Conservation (phyloP, 2,797 vertebrate genomes). For the Lutjanus campechanus region DNA sequence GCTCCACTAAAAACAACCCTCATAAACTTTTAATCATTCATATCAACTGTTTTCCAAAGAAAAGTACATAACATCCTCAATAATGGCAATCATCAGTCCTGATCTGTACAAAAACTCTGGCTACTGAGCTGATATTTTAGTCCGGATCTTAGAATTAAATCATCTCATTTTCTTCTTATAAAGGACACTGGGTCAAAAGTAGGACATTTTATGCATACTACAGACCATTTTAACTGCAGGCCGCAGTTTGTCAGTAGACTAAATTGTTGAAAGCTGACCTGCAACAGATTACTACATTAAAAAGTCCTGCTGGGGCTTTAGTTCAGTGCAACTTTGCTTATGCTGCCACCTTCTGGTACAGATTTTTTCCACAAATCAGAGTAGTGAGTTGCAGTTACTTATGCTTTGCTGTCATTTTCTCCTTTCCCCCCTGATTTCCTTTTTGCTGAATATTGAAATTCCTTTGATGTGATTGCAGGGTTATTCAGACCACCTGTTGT, state of each 20-base stretch:
- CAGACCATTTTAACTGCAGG: background rate
- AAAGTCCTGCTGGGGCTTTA: background rate
- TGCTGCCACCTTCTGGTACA: slow-evolving; percentile 1
- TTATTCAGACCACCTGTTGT: too few species aligned
- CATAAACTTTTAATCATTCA: slow-evolving; percentile 17
- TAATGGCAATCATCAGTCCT: background rate
- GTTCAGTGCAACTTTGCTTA: background rate
- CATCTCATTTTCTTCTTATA: background rate
- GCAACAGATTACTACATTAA: background rate
- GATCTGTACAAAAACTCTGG: background rate
- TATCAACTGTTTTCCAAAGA: background rate
- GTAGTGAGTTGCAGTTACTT: too few species aligned
- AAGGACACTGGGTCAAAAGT: background rate
- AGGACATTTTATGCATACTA: background rate
- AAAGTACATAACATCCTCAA: background rate
- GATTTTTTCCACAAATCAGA: background rate
- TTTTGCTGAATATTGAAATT: too few species aligned
- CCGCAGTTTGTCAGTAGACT: background rate
- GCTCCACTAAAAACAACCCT: background rate
- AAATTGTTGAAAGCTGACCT: background rate
- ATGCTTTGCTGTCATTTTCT: too few species aligned
- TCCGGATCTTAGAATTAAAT: background rate
- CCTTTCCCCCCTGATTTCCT: too few species aligned
- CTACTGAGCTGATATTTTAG: background rate
- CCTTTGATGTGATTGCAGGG: too few species aligned